phyloP scores from a whole-genome alignment of 2,113 vertebrate species.

The Chlorodrepanis virens region DNA sequence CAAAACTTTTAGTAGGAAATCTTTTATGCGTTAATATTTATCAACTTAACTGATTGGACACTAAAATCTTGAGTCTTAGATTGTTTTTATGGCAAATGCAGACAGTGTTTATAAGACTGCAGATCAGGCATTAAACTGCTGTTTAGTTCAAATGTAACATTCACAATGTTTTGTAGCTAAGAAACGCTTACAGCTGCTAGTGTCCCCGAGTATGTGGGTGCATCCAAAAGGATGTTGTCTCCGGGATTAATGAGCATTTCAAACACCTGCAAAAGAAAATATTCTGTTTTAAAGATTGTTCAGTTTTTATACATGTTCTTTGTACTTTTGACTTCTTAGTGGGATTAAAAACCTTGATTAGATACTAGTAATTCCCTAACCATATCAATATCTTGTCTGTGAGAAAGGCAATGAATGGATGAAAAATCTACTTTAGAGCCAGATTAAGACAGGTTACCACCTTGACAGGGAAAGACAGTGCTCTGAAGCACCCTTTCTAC shows the following conservation, averaged over 20 bases:
- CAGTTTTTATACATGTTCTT: not conserved
- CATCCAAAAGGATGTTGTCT: slow-evolving; percentile 87
- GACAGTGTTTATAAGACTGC: not conserved
- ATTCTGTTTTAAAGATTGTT: not conserved
- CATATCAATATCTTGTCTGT: not conserved
- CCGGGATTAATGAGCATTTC: slow-evolving; percentile 94
- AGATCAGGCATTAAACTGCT: not conserved
- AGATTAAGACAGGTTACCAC: not conserved
- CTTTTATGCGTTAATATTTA: not conserved
- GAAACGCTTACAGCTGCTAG: slow-evolving; percentile 80
- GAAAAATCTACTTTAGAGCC: not conserved
- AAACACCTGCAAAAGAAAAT: slow-evolving; percentile 79
- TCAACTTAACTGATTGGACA: not conserved
- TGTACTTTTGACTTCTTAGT: not conserved
- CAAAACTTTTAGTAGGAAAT: not conserved
- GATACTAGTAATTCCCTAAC: not conserved
- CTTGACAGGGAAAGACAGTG: not conserved
- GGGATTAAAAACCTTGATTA: not conserved
- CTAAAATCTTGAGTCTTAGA: not conserved
- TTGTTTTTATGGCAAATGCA: not conserved
- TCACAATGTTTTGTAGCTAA: not conserved
- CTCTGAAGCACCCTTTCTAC: not conserved
- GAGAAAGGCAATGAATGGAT: not conserved
- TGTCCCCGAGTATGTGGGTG: slow-evolving; percentile 87
- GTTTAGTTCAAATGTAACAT: not conserved